Conservation (phyloP, 2,113 vertebrate species). For the Podilymbus podiceps region DNA sequence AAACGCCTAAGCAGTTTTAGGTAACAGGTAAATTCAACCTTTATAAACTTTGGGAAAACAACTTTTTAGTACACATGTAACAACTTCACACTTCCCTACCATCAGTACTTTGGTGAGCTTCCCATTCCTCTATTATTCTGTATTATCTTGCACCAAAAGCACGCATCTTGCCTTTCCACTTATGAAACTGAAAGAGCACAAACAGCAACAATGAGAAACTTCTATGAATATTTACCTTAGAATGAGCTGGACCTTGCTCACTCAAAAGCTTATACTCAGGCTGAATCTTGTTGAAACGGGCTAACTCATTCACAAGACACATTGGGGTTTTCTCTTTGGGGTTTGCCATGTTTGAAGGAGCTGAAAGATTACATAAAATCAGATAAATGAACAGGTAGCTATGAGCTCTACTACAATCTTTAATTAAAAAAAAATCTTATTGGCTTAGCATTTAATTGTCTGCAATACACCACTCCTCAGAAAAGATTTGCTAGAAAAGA, state of each 20-base stretch:
- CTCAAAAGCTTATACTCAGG: constrained; percentile 92
- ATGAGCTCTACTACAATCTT: neutral
- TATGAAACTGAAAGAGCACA: neutral
- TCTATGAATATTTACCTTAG: constrained; percentile 78
- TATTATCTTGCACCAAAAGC: neutral
- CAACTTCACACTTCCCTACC: neutral
- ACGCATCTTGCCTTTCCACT: neutral
- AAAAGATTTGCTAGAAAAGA: neutral
- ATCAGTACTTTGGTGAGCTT: neutral
- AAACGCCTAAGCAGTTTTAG: neutral
- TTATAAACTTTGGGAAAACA: neutral
- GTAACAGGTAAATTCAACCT: neutral
- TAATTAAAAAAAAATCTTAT: neutral
- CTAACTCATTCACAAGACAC: constrained; percentile 99
- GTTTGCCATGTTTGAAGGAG: constrained; percentile 95
- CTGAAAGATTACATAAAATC: constrained; percentile 69
- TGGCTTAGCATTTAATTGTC: neutral
- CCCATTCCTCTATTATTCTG: neutral
- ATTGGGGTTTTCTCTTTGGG: constrained; percentile 98
- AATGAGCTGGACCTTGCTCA: constrained; percentile 93
- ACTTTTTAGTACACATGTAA: neutral
- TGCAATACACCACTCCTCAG: neutral
- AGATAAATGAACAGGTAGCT: neutral
- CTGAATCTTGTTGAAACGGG: constrained; percentile 95
- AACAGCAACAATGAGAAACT: neutral